These are phyloP conservation scores for Gobiocypris rarus DNA, from an alignment of 2,113 vertebrate genomes.

Conservation along the genomic window DNA sequence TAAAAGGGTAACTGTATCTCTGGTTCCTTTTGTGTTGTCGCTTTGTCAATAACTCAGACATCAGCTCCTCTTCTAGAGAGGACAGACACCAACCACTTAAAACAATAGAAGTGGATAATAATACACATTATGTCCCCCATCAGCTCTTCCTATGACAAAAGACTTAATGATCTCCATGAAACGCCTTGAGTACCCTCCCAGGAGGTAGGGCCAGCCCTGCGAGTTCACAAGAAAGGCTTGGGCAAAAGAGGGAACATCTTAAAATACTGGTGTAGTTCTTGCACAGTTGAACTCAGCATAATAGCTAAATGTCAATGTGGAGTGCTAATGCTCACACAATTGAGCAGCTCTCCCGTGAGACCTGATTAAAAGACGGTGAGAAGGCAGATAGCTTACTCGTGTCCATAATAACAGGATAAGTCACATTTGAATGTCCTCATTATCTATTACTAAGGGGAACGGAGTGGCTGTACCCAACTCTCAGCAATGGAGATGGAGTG, in stretches of 20 bases:
- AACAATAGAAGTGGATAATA: conserved; percentile 70
- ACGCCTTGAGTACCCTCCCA: conserved; percentile 20
- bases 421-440: conserved; percentile 40
- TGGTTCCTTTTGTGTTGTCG: conserved; percentile 67
- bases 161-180: conserved; percentile 38
- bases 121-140: conserved; percentile 67
- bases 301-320: conserved; percentile 53
- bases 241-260: conserved; percentile 7
- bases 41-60: conserved; percentile 69
- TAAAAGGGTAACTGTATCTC: conserved; percentile 72
- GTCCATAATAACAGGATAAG: conserved; percentile 22
- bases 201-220: not conserved
- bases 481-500: not conserved
- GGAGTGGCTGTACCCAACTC: not conserved
- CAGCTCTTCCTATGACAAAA: conserved; percentile 50
- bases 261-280: conserved; percentile 28
- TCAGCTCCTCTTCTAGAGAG: conserved; percentile 61
- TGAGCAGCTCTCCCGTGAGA: conserved; percentile 54
- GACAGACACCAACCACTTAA: conserved; percentile 68
- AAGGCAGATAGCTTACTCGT: conserved; percentile 26
- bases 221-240: not conserved
- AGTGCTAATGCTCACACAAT: conserved; percentile 50
- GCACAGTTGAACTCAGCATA: conserved; percentile 33
- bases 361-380: conserved; percentile 65
- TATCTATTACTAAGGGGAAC: conserved; percentile 20